phyloP scores from a whole-genome alignment of 92 coral and sea anemone species.

The Porites evermanni region DNA sequence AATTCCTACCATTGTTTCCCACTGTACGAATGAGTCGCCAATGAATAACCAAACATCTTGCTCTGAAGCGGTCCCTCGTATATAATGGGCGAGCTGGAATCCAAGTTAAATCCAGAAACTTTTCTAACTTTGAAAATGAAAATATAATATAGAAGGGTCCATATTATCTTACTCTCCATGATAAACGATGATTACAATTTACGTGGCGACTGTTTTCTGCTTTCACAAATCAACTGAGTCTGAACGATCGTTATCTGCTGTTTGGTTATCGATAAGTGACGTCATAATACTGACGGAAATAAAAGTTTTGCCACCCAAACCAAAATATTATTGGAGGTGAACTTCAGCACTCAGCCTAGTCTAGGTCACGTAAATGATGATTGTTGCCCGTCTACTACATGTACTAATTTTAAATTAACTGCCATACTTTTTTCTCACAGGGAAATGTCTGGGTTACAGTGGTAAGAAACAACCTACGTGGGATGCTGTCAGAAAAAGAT shows the following conservation, averaged over 20 bases:
- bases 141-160: background rate
- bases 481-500: no score
- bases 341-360: background rate
- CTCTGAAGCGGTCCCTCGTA: constrained; percentile 29
- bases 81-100: background rate
- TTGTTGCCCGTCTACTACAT: no score
- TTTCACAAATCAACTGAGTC: background rate
- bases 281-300: constrained; percentile 23
- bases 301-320: background rate
- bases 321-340: background rate
- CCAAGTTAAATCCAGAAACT: constrained; percentile 23
- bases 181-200: background rate
- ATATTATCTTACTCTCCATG: background rate
- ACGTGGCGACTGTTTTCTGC: background rate
- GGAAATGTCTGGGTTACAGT: no score
- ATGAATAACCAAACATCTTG: constrained; percentile 24
- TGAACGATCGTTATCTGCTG: background rate
- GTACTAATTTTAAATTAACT: no score
- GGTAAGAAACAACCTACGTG: no score
- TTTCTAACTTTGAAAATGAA: constrained; percentile 6
- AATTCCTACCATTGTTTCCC: constrained; percentile 33
- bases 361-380: background rate
- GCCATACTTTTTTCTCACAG: no score
- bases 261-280: constrained; percentile 1
- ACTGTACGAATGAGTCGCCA: constrained; percentile 17